Base-by-base conservation (phyloP, 2,888 invertebrate genomes). In the Galerucella nymphaeae region DNA sequence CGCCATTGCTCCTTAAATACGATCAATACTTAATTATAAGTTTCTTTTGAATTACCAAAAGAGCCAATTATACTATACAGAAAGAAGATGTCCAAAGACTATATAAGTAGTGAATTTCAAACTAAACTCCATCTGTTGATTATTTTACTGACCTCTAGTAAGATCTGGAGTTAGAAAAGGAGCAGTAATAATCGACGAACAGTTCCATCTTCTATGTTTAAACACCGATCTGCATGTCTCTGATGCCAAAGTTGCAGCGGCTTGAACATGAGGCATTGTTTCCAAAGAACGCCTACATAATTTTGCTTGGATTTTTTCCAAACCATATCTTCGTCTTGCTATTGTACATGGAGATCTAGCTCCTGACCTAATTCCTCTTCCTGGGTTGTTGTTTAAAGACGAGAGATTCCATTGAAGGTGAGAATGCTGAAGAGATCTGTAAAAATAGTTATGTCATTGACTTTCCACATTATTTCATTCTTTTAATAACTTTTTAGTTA, bases 181-280 rank as follows among this genome's bases (percentile, higher is more conserved):
- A 0, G 94, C 93, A 23, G 88, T 88, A 57, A 90, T 89, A 67
- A 94, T 89, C 59, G 93, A 92, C 73, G 94, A 93, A 87, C 95
- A 96, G 87, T 96, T 95, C 95, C 95, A 96, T 72, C 95, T 88
- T 75, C 93, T 89, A 80, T 93, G 90, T 38, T 89, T 88, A 86
- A 95, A 94, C 30, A 92, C 89, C 76, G 89, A 87, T 84, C 92
- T 91, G 86, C 95, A 96, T 64, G 93, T 91, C 75, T 90, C 87
- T 66, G 91, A 89, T 6, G 94, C 90, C 72, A 91, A 87, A 53
- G 89, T 88, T 5, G 94, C 93, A 0, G 95, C 94, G 66, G 90
- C 89, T n/a, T 92, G 91, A 73, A 95, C 90, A 82, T 92, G 91
- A 66, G 91, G 90, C 94, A 96, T 94, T 78, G 91, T 89, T 75